Conservation (phyloP, 2,797 vertebrate genomes). For the Neosilurus hyrtlii region DNA sequence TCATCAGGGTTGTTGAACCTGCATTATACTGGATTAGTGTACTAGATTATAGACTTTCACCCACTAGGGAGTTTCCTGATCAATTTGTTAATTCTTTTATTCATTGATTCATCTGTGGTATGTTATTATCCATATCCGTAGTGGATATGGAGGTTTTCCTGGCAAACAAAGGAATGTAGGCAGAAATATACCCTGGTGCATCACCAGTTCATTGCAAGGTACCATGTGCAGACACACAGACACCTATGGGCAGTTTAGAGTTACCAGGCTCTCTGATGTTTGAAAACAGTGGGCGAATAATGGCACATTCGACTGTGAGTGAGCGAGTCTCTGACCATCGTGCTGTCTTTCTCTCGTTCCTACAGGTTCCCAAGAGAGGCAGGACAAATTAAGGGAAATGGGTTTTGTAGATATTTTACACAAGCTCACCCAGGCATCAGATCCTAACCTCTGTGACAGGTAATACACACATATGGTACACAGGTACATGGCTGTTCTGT, state of each 20-base stretch:
- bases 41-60: background rate
- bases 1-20: background rate
- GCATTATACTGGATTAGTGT: background rate
- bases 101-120: background rate
- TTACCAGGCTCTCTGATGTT: background rate
- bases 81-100: background rate
- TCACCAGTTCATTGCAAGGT: background rate
- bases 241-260: background rate
- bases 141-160: background rate
- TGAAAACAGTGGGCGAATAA: background rate
- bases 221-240: background rate
- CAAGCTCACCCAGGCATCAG: slow-evolving; percentile 90
- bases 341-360: background rate
- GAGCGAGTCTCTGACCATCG: background rate
- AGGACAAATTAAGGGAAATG: slow-evolving; percentile 95
- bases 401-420: slow-evolving; percentile 97
- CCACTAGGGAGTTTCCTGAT: background rate
- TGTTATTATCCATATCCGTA: background rate
- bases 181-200: background rate
- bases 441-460: slow-evolving; percentile 95
- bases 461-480: slow-evolving; percentile 54
- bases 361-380: slow-evolving; percentile 93
- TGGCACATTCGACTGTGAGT: background rate
- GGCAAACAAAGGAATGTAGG: background rate
- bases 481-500: background rate